Conservation (phyloP, 2,888 invertebrate genomes). For the Fragum fragum region DNA sequence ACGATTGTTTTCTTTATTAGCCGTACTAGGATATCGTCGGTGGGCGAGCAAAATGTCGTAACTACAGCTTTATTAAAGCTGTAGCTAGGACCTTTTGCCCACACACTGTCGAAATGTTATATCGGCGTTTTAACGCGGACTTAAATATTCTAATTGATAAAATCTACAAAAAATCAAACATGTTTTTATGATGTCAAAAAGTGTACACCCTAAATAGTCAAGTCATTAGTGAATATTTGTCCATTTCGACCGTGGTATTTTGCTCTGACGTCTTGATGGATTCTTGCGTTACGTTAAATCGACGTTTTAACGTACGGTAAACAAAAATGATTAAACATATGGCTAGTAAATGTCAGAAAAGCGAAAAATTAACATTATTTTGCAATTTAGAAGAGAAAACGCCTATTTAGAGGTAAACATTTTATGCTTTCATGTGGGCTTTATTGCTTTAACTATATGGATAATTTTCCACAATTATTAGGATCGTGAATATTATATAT, state of each 20-base stretch:
- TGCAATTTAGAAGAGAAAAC: background rate
- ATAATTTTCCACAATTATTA: background rate
- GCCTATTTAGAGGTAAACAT: background rate
- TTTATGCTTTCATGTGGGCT: background rate
- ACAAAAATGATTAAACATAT: constrained; percentile 4
- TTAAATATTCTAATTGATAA: too few species aligned
- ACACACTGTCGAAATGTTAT: too few species aligned
- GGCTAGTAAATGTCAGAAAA: constrained; percentile 5
- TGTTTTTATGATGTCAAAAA: too few species aligned
- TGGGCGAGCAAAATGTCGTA: too few species aligned
- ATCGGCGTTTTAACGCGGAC: too few species aligned
- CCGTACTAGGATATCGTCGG: too few species aligned
- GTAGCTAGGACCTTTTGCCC: too few species aligned
- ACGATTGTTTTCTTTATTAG: too few species aligned
- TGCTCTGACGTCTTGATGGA: constrained; percentile 10
- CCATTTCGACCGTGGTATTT: background rate
- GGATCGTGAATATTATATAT: too few species aligned
- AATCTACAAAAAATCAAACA: too few species aligned
- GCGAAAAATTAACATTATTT: constrained; percentile 10
- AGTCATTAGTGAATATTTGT: background rate
- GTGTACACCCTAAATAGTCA: too few species aligned
- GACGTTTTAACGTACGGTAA: constrained; percentile 10
- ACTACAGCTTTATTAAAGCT: too few species aligned
- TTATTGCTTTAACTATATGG: background rate
- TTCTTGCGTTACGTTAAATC: background rate